Evolutionary conservation across 2,888 invertebrate genomes (phyloP).

Genomic region (Tipula unca): DNA sequence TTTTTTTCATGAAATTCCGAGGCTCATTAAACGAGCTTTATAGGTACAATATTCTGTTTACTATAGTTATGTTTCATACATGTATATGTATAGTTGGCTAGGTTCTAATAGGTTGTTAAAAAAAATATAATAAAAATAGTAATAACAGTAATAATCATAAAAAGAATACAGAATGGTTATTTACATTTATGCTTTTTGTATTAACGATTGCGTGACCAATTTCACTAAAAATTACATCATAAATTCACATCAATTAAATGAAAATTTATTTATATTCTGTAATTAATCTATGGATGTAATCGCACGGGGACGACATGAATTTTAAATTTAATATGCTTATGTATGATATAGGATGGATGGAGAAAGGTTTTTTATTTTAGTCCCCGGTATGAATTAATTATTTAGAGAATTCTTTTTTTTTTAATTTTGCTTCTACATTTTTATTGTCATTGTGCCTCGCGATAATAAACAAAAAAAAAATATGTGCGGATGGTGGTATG

Average conservation of each 20-base stretch:
- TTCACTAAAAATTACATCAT: neutral
- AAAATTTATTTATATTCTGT: neutral
- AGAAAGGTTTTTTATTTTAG: neutral
- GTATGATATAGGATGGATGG: neutral
- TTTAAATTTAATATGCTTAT: neutral
- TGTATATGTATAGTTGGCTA: neutral
- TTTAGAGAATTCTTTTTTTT: neutral
- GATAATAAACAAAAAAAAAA: neutral
- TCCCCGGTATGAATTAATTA: neutral
- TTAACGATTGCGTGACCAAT: neutral
- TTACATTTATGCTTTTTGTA: neutral
- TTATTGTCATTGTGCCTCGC: neutral
- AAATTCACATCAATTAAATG: constrained; percentile 14
- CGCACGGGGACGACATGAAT: neutral
- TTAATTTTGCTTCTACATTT: neutral
- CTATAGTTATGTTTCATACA: neutral
- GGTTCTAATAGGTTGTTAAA: neutral
- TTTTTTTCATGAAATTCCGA: neutral
- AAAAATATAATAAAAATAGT: neutral
- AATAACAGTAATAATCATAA: neutral
- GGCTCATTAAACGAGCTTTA: neutral
- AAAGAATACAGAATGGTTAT: neutral
- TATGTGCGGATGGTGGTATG: neutral
- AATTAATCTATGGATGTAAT: constrained; percentile 14
- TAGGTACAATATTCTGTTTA: neutral